Conservation (phyloP, 2,888 invertebrate species). For the Odontocerum albicorne region DNA sequence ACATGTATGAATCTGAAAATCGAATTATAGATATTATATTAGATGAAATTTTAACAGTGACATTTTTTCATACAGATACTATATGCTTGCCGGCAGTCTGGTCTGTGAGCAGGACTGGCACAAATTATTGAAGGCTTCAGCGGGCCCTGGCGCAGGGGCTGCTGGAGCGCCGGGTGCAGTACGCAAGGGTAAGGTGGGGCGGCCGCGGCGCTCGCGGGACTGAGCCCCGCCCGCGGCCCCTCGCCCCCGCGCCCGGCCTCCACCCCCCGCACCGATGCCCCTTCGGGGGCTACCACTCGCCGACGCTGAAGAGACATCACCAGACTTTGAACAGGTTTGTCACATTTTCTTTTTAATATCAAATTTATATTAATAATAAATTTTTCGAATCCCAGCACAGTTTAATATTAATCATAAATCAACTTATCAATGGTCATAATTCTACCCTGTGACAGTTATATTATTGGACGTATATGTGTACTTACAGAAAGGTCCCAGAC, state of each 20-base stretch:
- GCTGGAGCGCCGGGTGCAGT: constrained; percentile 67
- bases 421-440: no score
- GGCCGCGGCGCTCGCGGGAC: constrained; percentile 87
- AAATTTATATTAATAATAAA: no score
- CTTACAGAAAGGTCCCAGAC: no score
- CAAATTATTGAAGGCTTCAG: constrained; percentile 81
- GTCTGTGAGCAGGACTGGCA: constrained; percentile 97
- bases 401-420: no score
- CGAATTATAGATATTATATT: no score
- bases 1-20: no score
- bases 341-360: no score
- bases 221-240: constrained; percentile 58
- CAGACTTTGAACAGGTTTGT: constrained; percentile 37
- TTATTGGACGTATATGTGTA: no score
- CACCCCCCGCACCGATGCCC: constrained; percentile 40
- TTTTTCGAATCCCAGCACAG: no score
- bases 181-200: constrained; percentile 87
- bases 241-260: constrained; percentile 39
- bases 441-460: no score
- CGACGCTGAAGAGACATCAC: constrained; percentile 28
- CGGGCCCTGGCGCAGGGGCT: constrained; percentile 62
- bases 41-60: constrained; percentile 2
- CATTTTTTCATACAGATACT: constrained; percentile 62
- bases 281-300: constrained; percentile 40
- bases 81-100: constrained; percentile 86